Evolutionary conservation across 2,888 invertebrate genomes (phyloP), one percentile per base, ranked within the genome.

Genomic region (Morpho helenor): DNA sequence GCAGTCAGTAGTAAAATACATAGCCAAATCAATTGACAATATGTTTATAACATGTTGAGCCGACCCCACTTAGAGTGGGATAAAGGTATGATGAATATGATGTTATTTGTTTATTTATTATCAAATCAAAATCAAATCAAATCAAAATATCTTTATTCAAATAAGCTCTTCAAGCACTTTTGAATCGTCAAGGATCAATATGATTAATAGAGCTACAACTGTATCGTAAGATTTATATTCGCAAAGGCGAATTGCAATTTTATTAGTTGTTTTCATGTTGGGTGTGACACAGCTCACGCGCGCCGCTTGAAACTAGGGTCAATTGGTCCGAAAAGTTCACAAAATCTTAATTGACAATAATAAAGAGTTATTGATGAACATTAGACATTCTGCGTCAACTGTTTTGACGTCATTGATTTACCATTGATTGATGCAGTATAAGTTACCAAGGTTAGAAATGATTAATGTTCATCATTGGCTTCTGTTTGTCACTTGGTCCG

Each of bases 341-440:
- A 76, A 85, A 79, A 84, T 79, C 76, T 75, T 78, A 81, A 83
- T 80, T 75, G 80, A 76, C 77, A 72, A 71, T 79, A 82, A 86
- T 80, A 77, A 86, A 81, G 81, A 80, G 71, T 76, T 78, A 83
- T 80, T 74, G 65, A 66, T 68, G 70, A 68, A 74, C 69, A 70
- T 68, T 72, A 69, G 73, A 74, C 71, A 74, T 75, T 77, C 78
- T 86, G 83, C 86, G 85, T 87, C 85, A 84, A 76, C 69, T 68
- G 73, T 75, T 69, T 68, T 81, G 73, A 76, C 82, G 82, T 78
- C 82, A 79, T 64, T 63, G 61, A 64, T 72, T 74, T 72, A 73
- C 68, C 64, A 65, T 66, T 71, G 59, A 67, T 68, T 62, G 63
- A 66, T 63, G 52, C 52, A 61, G 62, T 63, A 65, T 60, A 62